Base-by-base conservation (phyloP, 1,140 invertebrate genomes). In the Nymphalis io region DNA sequence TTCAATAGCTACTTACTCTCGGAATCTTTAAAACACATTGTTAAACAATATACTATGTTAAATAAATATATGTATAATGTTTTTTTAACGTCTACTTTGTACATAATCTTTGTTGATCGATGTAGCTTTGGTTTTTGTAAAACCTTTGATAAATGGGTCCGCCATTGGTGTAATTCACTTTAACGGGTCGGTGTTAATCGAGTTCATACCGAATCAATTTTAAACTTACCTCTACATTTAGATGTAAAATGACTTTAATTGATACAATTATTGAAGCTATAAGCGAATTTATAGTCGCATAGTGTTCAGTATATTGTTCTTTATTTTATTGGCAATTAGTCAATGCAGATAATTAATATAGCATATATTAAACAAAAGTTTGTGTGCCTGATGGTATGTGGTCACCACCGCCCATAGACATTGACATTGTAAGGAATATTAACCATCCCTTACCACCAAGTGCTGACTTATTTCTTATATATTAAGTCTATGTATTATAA, bases 171-270 rank as follows among this genome's bases (percentile, higher is more conserved):
- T 51, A 51, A 51, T 51, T 18, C 18, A 21, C 46, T 51, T 21
- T 51, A 51, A 51, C 46, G 46, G 46, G 46, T 51, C 12, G 8
- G 46, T 18, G 46, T 51, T 51, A 18, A 51, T 51, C 20, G 46
- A 16, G 46, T 20, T 51, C 46, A 51, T 51, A 51, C 46, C 46
- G 18, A 51, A 51, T 51, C 46, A 51, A 51, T 51, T 51, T 51
- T 21, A 16, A 20, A 15, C 46, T 3, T 12, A 10, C 46, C 12
- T 12, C 16, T 51, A 20, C 20, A 51, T 21, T 8, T 18, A 13
- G 16, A 13, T 20, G 11, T 18, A 16, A 20, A 51, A 18, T 51
- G 46, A 21, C 20, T 51, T 51, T n/a, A 51, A 51, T 20, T 21
- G 18, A 51, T 18, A 3, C 8, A 18, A 51, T 20, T 20, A 20